Conservation (phyloP, 2,797 vertebrate genomes). For the Cuniculus paca region DNA sequence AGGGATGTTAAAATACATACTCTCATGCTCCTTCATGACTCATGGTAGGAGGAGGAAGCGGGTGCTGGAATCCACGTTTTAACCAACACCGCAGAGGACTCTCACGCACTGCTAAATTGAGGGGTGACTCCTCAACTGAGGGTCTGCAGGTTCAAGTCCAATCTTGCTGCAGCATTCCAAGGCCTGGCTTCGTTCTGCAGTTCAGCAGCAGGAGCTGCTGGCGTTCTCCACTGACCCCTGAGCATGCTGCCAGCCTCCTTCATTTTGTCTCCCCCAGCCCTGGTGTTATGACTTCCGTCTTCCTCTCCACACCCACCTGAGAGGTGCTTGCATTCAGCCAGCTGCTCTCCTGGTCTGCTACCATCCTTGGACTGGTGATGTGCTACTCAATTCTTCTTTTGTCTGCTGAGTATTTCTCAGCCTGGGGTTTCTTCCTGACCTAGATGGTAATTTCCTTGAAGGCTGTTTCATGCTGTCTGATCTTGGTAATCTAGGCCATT, state of each 20-base stretch:
- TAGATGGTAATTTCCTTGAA: background rate
- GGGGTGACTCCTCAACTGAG: too few species aligned
- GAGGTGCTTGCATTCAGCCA: fast-evolving
- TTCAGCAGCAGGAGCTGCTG: background rate
- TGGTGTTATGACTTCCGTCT: background rate
- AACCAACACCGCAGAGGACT: background rate
- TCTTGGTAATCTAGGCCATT: background rate
- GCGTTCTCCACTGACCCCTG: fast-evolving
- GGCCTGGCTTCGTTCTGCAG: background rate
- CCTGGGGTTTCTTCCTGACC: background rate
- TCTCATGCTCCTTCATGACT: background rate
- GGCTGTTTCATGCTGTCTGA: background rate
- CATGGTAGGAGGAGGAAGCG: fast-evolving
- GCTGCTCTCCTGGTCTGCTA: background rate
- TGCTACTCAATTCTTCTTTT: fast-evolving
- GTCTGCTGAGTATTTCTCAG: background rate
- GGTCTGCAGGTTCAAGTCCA: background rate
- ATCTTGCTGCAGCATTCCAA: background rate
- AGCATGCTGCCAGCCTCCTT: background rate
- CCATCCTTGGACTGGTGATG: fast-evolving
- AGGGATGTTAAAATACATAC: background rate
- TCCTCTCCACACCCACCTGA: background rate
- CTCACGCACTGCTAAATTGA: too few species aligned
- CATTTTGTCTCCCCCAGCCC: background rate
- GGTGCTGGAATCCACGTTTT: background rate